These are phyloP conservation scores for Eclectus roratus DNA, from an alignment of 2,113 vertebrate species.

Conservation along the genomic window DNA sequence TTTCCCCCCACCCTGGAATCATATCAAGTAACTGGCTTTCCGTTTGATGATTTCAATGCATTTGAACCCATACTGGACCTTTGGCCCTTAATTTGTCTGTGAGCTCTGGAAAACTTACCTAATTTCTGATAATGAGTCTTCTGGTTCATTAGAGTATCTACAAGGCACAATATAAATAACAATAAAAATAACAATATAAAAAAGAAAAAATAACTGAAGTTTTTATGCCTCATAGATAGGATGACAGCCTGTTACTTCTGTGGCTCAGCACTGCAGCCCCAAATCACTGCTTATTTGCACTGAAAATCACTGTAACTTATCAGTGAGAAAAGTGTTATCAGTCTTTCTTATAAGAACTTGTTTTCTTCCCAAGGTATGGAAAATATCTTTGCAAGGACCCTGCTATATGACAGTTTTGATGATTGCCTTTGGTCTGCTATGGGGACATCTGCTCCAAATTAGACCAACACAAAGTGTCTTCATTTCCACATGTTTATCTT, in stretches of 20 bases:
- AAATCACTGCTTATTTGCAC: background rate
- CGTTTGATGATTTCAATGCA: background rate
- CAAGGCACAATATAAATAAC: rapidly evolving
- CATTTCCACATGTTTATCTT: constrained; percentile 91
- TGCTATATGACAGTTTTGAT: constrained; percentile 90
- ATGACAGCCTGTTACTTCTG: background rate
- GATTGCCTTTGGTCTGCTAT: constrained; percentile 88
- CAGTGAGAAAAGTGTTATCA: background rate
- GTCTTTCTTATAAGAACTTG: background rate
- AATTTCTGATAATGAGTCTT: background rate
- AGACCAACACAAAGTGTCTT: constrained; percentile 91
- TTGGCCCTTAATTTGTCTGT: background rate
- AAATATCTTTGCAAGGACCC: constrained; percentile 90
- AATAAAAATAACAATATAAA: no score
- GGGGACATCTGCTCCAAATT: constrained; percentile 90
- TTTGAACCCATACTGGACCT: background rate
- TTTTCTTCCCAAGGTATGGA: constrained; percentile 87
- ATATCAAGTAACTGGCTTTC: background rate
- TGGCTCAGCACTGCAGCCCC: background rate
- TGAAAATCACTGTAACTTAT: background rate
- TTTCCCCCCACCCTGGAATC: background rate
- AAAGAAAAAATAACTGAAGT: background rate
- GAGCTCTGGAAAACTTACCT: background rate
- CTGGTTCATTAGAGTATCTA: background rate
- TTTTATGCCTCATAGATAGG: background rate